Evolutionary conservation across 1,140 invertebrate genomes (phyloP).

Genomic region (Bemisia tabaci): DNA sequence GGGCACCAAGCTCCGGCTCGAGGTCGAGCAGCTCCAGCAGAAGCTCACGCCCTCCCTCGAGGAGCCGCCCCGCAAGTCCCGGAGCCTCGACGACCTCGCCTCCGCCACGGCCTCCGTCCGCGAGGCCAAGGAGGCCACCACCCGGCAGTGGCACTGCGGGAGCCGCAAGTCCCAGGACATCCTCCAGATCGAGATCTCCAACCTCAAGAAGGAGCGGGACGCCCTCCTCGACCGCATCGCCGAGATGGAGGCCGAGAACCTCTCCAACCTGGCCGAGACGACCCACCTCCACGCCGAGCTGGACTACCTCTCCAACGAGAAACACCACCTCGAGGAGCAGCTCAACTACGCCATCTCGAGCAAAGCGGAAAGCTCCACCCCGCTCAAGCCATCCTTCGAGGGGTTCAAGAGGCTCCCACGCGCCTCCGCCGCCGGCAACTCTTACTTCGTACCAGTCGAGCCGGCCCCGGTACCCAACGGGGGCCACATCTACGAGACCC

Average conservation of each 20-base stretch:
- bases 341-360: constrained; percentile 39
- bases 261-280: constrained; percentile 44
- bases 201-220: constrained; percentile 53
- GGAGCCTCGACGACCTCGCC: constrained; percentile 10
- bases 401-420: constrained; percentile 23
- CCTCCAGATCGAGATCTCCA: constrained; percentile 22
- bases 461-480: constrained; percentile 8
- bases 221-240: constrained; percentile 49
- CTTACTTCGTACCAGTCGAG: constrained; percentile 23
- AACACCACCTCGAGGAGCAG: constrained; percentile 45
- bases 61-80: constrained; percentile 3
- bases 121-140: background rate
- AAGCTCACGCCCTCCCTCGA: background rate
- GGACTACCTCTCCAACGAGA: constrained; percentile 40
- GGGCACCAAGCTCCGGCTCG: constrained; percentile 56
- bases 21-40: constrained; percentile 38
- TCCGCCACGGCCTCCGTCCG: background rate
- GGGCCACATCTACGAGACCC: constrained; percentile 4
- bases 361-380: constrained; percentile 19
- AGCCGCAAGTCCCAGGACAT: background rate
- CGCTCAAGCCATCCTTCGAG: background rate
- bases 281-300: constrained; percentile 45
- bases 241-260: constrained; percentile 54
- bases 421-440: constrained; percentile 20
- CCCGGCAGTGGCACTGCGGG: background rate